Base-by-base conservation (phyloP, 2,888 invertebrate genomes). In the Sipha maydis region DNA sequence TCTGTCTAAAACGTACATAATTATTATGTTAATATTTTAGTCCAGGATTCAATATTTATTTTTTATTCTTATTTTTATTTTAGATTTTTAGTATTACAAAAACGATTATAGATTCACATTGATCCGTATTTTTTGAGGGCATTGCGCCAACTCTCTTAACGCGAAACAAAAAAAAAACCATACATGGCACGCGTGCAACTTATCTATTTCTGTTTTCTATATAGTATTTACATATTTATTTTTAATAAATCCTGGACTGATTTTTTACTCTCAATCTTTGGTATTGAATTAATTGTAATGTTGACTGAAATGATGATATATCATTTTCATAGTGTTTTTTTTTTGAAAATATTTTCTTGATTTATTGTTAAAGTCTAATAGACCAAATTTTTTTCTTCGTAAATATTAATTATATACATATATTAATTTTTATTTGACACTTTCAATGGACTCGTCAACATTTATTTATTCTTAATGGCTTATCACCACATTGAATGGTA, bases 191-290 rank as follows among this genome's bases (percentile, higher is more conserved):
- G 34, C 48, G 34, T 78, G 34, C 41, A 85, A 85, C 85, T 85
- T 85, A 78, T 78, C 77, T 85, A 69, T 85, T 78, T 78, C 85
- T 85, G 48, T 85, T 85, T 85, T 85, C 85, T 85, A 56, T 69
- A 54, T 34, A 54, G 5, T 34, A 34, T n/a, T 11, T 69, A n/a
- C 31, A 69, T 69, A 34, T 69, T 67, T 83, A 85, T 48, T 77
- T 54, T 54, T 48, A 69, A 76, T 28, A 11, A 19, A 34, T 85
- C 77, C 67, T 69, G 77, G 67, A 34, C 67, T 61, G 41, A 38
- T 28, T 76, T 48, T 69, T 41, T 85, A 67, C 67, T 31, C 67
- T 77, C 25, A 85, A 31, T 76, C 31, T 25, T 85, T 85, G 4
- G 3, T 77, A 77, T 69, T 77, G 31, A 77, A 56, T 25, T 38